Evolutionary conservation across 92 coral and sea anemone species (phyloP).

Genomic region (Bergia sp.): DNA sequence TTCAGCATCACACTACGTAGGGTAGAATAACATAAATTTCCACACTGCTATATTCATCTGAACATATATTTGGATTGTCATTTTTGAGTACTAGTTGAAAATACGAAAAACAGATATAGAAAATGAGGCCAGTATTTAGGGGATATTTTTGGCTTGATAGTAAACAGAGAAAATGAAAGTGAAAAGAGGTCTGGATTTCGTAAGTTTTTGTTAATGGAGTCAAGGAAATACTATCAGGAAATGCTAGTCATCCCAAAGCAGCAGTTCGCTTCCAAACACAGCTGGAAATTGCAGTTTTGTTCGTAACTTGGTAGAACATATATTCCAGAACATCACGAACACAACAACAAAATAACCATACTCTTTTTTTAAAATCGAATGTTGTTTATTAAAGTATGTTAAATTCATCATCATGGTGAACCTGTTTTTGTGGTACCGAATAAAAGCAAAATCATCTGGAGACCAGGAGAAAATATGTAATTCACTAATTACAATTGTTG

Average conservation of each 20-base stretch:
- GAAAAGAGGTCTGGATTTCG: not conserved
- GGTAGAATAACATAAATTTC: not conserved
- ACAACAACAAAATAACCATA: not conserved
- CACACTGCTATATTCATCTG: not conserved
- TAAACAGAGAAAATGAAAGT: not conserved
- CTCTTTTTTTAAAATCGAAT: not conserved
- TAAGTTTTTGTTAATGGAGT: not conserved
- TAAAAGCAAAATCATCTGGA: no score
- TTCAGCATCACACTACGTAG: not conserved
- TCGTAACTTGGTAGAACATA: not conserved
- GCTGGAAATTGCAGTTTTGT: slow-evolving; percentile 24
- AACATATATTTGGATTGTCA: not conserved
- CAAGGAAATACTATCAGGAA: slow-evolving; percentile 34
- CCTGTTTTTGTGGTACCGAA: not conserved
- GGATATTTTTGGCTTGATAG: not conserved
- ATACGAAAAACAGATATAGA: not conserved
- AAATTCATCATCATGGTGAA: not conserved
- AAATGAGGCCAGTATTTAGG: not conserved
- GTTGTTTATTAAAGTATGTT: not conserved
- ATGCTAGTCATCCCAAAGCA: slow-evolving; percentile 30
- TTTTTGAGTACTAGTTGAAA: not conserved
- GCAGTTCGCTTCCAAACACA: slow-evolving; percentile 32
- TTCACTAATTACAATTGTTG: not conserved
- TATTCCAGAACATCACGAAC: slow-evolving; percentile 25
- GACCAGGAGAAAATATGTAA: not conserved